phyloP scores from a whole-genome alignment of 2,113 vertebrate genomes.

The Nothocercus nigrocapillus region DNA sequence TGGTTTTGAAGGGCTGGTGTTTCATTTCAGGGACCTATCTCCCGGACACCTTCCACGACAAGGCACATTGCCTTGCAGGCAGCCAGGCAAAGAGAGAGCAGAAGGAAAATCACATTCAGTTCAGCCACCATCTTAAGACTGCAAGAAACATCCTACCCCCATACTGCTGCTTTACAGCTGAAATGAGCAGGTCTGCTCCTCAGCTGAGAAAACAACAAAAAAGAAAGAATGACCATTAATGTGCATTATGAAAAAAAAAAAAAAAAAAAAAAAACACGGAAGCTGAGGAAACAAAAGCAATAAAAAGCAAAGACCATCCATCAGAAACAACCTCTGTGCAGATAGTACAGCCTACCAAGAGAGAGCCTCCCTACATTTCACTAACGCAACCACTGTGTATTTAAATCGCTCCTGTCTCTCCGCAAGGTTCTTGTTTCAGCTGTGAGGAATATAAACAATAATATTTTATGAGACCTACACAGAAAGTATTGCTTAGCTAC shows the following conservation, averaged over 20 bases:
- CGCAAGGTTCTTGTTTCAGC: background rate
- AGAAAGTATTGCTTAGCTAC: background rate
- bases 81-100: background rate
- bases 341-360: background rate
- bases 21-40: background rate
- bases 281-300: slow-evolving; percentile 2
- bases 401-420: background rate
- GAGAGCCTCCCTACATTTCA: background rate
- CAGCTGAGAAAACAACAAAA: slow-evolving; percentile 51
- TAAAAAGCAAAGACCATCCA: background rate
- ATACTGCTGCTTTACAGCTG: background rate
- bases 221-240: background rate
- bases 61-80: background rate
- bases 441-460: background rate
- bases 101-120: background rate
- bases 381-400: background rate
- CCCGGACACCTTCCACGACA: background rate
- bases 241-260: background rate
- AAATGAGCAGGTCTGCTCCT: slow-evolving; percentile 8
- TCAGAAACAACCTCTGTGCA: background rate
- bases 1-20: background rate
- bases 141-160: background rate
- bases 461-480: background rate
- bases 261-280: background rate
- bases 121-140: background rate